A percentile compares a stretch with the other conserved stretches of the same genome.
Conservation (phyloP, 2,888 invertebrate species). For the Meteorus cinctellus region DNA sequence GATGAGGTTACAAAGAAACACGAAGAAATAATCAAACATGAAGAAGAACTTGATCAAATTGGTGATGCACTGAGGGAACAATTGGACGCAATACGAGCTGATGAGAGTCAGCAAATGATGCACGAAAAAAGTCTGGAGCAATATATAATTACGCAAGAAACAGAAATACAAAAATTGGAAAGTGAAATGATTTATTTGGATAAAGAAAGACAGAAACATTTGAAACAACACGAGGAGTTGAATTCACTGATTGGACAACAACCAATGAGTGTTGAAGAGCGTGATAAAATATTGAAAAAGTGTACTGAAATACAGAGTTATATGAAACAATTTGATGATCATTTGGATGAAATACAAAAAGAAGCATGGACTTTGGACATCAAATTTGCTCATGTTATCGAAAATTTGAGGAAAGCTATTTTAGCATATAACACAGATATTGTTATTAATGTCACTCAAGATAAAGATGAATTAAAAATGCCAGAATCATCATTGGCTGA, state of each 20-base stretch:
- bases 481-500: slow-evolving; percentile 60
- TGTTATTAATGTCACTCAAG: slow-evolving; percentile 54
- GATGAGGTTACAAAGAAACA: slow-evolving; percentile 50
- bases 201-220: slow-evolving; percentile 53
- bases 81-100: slow-evolving; percentile 49
- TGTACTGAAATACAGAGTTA: slow-evolving; percentile 59
- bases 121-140: slow-evolving; percentile 52
- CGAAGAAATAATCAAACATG: slow-evolving; percentile 47
- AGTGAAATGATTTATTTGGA: slow-evolving; percentile 48
- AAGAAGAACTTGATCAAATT: slow-evolving; percentile 45
- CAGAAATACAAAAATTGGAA: slow-evolving; percentile 55
- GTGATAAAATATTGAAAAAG: slow-evolving; percentile 59
- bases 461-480: slow-evolving; percentile 60
- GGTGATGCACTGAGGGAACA: slow-evolving; percentile 43
- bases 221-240: slow-evolving; percentile 53
- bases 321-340: slow-evolving; percentile 59
- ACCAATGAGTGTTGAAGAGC: slow-evolving; percentile 60
- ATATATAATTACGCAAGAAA: slow-evolving; percentile 46
- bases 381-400: slow-evolving; percentile 59
- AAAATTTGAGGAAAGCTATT: slow-evolving; percentile 60
- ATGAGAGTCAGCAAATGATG: slow-evolving; percentile 50
- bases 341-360: slow-evolving; percentile 63
- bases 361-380: slow-evolving; percentile 64
- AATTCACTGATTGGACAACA: slow-evolving; percentile 58
- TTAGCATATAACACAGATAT: slow-evolving; percentile 65